phyloP scores from a whole-genome alignment of 2,888 invertebrate genomes.

The Onthophagus sagittarius region DNA sequence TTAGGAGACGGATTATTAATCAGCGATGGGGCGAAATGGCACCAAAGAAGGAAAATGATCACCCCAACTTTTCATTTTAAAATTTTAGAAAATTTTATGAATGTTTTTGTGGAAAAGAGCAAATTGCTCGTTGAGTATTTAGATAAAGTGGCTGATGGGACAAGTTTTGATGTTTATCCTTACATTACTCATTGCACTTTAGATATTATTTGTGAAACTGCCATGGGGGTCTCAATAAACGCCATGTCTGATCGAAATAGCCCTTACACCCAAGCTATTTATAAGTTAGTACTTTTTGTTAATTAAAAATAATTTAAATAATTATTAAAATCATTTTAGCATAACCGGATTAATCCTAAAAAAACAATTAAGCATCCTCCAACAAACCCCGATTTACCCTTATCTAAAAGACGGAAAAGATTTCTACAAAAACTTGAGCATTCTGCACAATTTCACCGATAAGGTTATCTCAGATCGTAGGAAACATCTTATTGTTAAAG shows the following conservation, averaged over 20 bases:
- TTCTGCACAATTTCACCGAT: constrained; percentile 15
- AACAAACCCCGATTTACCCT: not conserved
- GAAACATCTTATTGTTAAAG: constrained; percentile 1
- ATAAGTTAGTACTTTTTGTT: constrained; percentile 33
- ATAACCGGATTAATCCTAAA: not conserved
- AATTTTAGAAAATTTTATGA: constrained; percentile 37
- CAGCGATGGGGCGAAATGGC: constrained; percentile 35
- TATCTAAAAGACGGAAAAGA: constrained; percentile 3
- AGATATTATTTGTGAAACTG: constrained; percentile 49
- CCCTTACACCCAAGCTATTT: constrained; percentile 48
- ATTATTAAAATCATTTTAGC: not conserved
- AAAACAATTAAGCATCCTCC: not conserved
- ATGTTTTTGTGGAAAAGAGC: constrained; percentile 36
- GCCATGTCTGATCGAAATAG: constrained; percentile 42
- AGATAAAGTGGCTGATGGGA: constrained; percentile 30
- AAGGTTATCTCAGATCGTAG: constrained; percentile 13
- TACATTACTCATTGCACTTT: constrained; percentile 37
- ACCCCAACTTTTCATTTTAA: constrained; percentile 41
- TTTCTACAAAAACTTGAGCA: constrained; percentile 8
- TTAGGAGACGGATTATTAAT: constrained; percentile 36
- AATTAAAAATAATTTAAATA: not conserved
- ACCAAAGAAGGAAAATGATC: constrained; percentile 34
- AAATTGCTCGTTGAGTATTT: constrained; percentile 30
- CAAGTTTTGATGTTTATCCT: constrained; percentile 38
- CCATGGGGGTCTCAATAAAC: constrained; percentile 53